These are phyloP conservation scores for Yponomeuta malinellus DNA, from an alignment of 2,888 invertebrate genomes.

Conservation along the genomic window DNA sequence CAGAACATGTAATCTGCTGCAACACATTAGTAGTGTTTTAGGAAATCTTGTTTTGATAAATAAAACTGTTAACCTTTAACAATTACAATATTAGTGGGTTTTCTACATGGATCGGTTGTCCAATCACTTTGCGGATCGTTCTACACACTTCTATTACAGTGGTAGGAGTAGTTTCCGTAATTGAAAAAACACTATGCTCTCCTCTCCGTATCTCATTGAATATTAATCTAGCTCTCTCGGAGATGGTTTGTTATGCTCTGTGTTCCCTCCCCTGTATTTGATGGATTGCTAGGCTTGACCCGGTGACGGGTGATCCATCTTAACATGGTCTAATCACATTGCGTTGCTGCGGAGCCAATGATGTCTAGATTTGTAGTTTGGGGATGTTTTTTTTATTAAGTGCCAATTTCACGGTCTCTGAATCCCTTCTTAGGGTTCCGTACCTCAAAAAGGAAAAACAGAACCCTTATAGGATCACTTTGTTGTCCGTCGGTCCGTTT, in stretches of 20 bases:
- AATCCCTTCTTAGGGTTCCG: too few species aligned
- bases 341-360: neutral
- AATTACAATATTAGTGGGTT: too few species aligned
- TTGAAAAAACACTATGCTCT: neutral
- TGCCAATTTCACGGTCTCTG: neutral
- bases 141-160: neutral
- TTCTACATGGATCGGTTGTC: too few species aligned
- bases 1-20: too few species aligned
- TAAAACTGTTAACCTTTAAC: too few species aligned
- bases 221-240: neutral
- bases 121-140: neutral
- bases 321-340: neutral
- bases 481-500: too few species aligned
- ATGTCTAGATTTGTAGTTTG: neutral
- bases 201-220: neutral
- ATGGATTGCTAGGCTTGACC: conserved; percentile 15
- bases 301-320: conserved; percentile 13
- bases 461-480: too few species aligned
- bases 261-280: neutral
- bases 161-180: neutral
- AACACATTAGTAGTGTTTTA: too few species aligned
- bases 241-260: neutral
- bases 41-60: too few species aligned
- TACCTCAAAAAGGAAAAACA: too few species aligned
- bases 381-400: neutral